phyloP scores from a whole-genome alignment of 2,797 vertebrate genomes.

The Phyllotis vaccarum region DNA sequence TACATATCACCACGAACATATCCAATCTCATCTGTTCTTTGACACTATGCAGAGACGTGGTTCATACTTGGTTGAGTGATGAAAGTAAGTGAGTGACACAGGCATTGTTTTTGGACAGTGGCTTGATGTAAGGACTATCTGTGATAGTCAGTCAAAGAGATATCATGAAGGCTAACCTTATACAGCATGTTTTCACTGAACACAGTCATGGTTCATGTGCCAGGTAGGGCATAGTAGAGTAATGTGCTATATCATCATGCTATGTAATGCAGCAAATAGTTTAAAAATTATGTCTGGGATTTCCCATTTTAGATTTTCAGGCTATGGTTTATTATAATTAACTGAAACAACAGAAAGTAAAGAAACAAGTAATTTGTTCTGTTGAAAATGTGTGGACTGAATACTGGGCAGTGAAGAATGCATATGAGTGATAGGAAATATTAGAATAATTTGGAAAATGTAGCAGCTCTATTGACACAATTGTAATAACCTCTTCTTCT shows the following conservation, averaged over 20 bases:
- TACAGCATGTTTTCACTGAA: background rate
- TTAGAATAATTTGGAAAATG: background rate
- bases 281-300: background rate
- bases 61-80: background rate
- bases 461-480: background rate
- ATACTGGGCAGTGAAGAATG: background rate
- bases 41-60: background rate
- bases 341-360: background rate
- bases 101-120: background rate
- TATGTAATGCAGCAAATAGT: background rate
- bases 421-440: background rate
- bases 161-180: rapidly evolving
- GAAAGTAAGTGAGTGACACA: background rate
- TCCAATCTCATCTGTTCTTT: background rate
- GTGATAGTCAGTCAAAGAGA: background rate
- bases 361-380: background rate
- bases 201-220: background rate
- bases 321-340: background rate
- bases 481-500: background rate
- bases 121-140: background rate
- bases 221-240: background rate
- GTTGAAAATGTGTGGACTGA: background rate
- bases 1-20: background rate
- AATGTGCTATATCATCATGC: no score
- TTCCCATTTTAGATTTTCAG: background rate